Evolutionary conservation across 2,797 vertebrate genomes (phyloP), one percentile per base, ranked within the genome.

Genomic region (Delichon dasypus): DNA sequence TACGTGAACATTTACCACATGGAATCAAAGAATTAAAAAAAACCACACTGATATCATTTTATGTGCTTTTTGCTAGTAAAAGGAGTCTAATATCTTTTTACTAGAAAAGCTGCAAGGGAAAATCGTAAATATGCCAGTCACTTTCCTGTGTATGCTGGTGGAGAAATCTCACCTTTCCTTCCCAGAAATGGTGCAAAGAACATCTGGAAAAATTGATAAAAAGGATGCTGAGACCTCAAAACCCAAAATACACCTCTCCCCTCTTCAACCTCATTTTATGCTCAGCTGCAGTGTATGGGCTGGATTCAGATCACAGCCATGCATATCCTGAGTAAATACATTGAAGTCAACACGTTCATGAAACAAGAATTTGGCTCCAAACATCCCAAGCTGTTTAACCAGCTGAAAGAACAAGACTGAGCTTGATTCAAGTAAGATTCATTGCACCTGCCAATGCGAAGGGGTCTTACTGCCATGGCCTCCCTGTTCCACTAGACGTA

Each of bases 131-230:
- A 96, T 92, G 96, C 90, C 95, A 96, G 83, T 92, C 92, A 95
- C 89, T 93, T 92, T 91, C 93, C 90, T 91, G 83, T 60, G 79
- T 79, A 95, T 23, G 50, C 55, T 82, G 53, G 88, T 93, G 67
- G 83, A 94, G 89, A 94, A 88, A 85, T 85, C 71, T 76, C 0
- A 0, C 80, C 88, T 88, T 93, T 51, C 55, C 79, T 95, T 95
- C 89, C 80, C 93, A 96, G 95, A 96, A 96, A 93, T 25, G 57
- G 73, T 90, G 87, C 17, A 10, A 97, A 93, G 80, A 92, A 96
- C 96, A 97, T 96, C 93, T 97, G 96, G 93, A 96, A 96, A 97
- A 95, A 82, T 15, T 95, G 96, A 94, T 96, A 89, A 92, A 92
- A 89, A 93, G 36, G 45, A 76, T 72, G 54, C 74, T 34, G 53